These are phyloP conservation scores for Polylopha cassiicola DNA, from an alignment of 2,888 invertebrate genomes.

Conservation along the genomic window DNA sequence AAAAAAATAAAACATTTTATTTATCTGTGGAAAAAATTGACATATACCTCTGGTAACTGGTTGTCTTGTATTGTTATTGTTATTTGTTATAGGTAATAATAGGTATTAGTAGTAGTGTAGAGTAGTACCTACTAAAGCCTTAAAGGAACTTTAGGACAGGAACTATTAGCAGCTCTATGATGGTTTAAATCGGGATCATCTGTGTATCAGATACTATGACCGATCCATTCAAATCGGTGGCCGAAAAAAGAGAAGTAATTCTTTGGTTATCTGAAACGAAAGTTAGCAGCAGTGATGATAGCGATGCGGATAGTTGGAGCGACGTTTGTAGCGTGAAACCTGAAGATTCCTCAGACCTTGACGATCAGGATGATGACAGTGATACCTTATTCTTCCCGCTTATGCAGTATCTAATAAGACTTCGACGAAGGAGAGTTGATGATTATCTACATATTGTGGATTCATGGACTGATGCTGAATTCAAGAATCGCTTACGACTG, in stretches of 20 bases:
- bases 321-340: constrained; percentile 36
- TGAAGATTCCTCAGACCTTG: constrained; percentile 37
- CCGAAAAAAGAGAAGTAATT: constrained; percentile 37
- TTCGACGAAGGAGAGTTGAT: constrained; percentile 46
- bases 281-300: constrained; percentile 39
- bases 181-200: no score
- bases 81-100: no score
- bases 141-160: no score
- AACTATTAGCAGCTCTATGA: no score
- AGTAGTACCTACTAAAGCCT: no score
- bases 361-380: constrained; percentile 36
- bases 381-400: constrained; percentile 51
- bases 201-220: no score
- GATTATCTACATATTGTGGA: constrained; percentile 55
- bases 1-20: no score
- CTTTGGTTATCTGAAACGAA: constrained; percentile 36
- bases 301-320: constrained; percentile 47
- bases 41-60: no score
- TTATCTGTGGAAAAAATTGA: no score
- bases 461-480: constrained; percentile 52
- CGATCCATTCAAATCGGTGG: constrained; percentile 25
- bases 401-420: constrained; percentile 50
- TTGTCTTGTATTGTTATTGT: no score
- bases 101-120: no score
- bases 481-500: constrained; percentile 48